phyloP scores from a whole-genome alignment of 2,888 invertebrate species.

The Xylophagus ater region DNA sequence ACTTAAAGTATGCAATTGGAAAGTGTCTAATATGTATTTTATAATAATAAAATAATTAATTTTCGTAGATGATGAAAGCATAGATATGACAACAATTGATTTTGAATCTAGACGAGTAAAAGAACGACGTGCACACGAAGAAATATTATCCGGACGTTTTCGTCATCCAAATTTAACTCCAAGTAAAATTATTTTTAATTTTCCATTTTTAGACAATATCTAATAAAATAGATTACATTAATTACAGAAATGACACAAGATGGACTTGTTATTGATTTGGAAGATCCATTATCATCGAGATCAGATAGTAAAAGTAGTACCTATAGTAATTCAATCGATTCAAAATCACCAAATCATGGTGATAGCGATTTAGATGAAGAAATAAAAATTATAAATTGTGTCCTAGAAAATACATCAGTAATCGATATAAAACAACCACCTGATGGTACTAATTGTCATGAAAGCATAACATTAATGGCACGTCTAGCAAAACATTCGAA shows the following conservation, averaged over 20 bases:
- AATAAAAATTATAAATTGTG: conserved; percentile 27
- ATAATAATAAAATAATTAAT: not conserved
- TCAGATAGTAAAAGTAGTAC: conserved; percentile 21
- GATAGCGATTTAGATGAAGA: conserved; percentile 26
- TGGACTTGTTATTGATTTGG: conserved; percentile 15
- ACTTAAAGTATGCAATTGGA: no score
- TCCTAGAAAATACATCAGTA: conserved; percentile 24
- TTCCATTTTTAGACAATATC: not conserved
- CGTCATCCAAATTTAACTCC: conserved; percentile 38
- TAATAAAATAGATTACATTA: not conserved
- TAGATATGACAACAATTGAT: conserved; percentile 39
- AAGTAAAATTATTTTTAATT: conserved; percentile 22
- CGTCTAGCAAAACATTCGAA: conserved; percentile 36
- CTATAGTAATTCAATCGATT: conserved; percentile 33
- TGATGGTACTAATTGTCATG: conserved; percentile 21
- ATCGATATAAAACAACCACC: conserved; percentile 34
- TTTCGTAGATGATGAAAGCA: conserved; percentile 32
- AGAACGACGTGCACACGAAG: conserved; percentile 38
- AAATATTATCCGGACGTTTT: conserved; percentile 37
- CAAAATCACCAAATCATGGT: conserved; percentile 21
- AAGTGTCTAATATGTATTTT: no score
- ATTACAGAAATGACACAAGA: conserved; percentile 13
- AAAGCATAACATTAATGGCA: not conserved
- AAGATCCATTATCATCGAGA: conserved; percentile 24
- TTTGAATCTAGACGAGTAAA: conserved; percentile 38